Base-by-base conservation (phyloP, 2,888 invertebrate species). In the Andrena hattorfiana region DNA sequence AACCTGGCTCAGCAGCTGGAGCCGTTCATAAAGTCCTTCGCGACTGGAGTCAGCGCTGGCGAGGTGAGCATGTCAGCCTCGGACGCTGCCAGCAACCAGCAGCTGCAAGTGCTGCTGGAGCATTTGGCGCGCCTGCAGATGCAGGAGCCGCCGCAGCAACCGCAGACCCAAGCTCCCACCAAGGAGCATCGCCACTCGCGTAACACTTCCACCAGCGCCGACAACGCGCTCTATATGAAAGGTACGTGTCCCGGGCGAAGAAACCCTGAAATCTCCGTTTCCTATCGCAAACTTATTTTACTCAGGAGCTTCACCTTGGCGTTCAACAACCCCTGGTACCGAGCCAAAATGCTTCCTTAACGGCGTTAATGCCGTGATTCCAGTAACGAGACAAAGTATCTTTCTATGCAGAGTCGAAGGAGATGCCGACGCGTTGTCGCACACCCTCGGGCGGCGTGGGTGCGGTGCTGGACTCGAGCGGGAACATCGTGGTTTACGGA, bases 1-100 rank as follows among this genome's bases (percentile, higher is more conserved):
- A 95, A 95, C 26, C 94, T 96, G 62, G 95, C 96, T 0, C 95
- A 95, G 77, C 96, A 96, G 88, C 92, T 97, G 78, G 96, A 96
- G 88, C 96, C 96, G 0, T 96, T 96, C 91, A 95, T 96, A 42
- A 95, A 96, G 82, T 95, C 95, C 26, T 93, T 95, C 77, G 94
- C 95, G 0, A 94, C 94, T 2, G 94, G 91, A 78, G 86, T 93
- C 26, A 89, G 78, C 68, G 92, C 92, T 20, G 93, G 92, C 0
- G 94, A 93, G 76, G 81, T 92, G 63, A 91, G 90, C 78, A 89
- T 92, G 48, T 90, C 93, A 13, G 92, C 93, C 8, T 90, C 93
- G 7, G 94, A 94, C 72, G 94, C 94, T 3, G 94, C 94, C 60
- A 94, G 94, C 23, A 95, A 95, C 87, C 94, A 94, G 49, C 95